phyloP scores from a whole-genome alignment of 2,797 vertebrate genomes.

The Esox masquinongy region DNA sequence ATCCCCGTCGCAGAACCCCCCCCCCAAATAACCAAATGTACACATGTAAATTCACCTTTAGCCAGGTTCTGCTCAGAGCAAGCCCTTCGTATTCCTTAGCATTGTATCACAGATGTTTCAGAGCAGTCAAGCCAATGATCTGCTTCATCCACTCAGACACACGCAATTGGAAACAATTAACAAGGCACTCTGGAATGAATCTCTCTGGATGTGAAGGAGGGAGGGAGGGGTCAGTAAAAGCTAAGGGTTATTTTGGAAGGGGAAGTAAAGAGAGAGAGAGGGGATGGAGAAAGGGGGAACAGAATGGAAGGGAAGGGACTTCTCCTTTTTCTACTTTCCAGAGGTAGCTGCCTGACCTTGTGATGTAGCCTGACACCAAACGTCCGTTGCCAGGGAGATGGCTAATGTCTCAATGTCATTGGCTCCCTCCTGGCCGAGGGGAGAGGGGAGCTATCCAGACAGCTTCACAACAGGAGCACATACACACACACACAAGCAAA shows the following conservation, averaged over 20 bases:
- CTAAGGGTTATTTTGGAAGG: neutral
- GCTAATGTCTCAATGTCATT: slow-evolving; percentile 74
- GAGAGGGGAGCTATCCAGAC: slow-evolving; percentile 25
- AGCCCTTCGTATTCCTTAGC: neutral
- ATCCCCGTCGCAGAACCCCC: too few relatives aligned
- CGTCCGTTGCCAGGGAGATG: slow-evolving; percentile 80
- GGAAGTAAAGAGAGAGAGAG: neutral
- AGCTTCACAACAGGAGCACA: slow-evolving; percentile 16
- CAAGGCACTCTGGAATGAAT: neutral
- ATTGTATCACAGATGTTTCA: slow-evolving; percentile 6
- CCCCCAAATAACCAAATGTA: too few relatives aligned
- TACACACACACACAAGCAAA: slow-evolving; percentile 16
- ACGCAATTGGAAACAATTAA: slow-evolving; percentile 2
- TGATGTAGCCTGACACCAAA: slow-evolving; percentile 58
- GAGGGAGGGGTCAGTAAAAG: neutral
- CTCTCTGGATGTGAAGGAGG: neutral
- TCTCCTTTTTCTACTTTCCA: slow-evolving; percentile 37
- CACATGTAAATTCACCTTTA: too few relatives aligned
- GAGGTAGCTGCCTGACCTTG: slow-evolving; percentile 62
- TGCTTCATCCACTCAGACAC: slow-evolving; percentile 3
- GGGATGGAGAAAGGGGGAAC: neutral
- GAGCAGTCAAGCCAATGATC: slow-evolving; percentile 11
- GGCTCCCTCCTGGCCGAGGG: slow-evolving; percentile 35
- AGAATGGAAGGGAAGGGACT: neutral
- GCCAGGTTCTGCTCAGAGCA: too few relatives aligned